Conservation (phyloP, 2,113 vertebrate species). For the Lutjanus erythropterus region DNA sequence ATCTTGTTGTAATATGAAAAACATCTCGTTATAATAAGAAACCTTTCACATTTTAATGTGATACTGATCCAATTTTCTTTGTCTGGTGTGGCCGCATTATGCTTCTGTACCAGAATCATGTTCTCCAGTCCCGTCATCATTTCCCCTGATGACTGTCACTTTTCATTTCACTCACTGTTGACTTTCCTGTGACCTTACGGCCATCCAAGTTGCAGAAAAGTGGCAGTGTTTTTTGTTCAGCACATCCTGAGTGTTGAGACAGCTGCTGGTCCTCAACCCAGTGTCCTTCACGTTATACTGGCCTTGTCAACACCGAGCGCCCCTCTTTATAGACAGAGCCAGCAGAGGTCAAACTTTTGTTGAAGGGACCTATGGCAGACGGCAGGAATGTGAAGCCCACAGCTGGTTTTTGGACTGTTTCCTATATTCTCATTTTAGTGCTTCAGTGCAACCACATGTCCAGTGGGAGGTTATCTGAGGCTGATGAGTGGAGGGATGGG, state of each 20-base stretch:
- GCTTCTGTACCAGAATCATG: too few relatives aligned
- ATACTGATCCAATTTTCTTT: too few relatives aligned
- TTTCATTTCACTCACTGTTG: slow-evolving; percentile 54
- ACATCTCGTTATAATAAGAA: too few relatives aligned
- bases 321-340: slow-evolving; percentile 59
- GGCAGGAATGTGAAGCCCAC: slow-evolving; percentile 68
- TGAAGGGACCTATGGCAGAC: slow-evolving; percentile 46
- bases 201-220: slow-evolving; percentile 29
- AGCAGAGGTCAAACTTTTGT: slow-evolving; percentile 70
- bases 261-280: slow-evolving; percentile 76
- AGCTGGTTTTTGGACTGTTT: slow-evolving; percentile 49
- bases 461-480: slow-evolving; percentile 27
- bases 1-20: too few relatives aligned
- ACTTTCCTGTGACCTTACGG: slow-evolving; percentile 46
- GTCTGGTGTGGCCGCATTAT: too few relatives aligned
- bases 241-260: slow-evolving; percentile 77
- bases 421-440: background rate
- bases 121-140: too few relatives aligned
- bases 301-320: slow-evolving; percentile 60
- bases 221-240: slow-evolving; percentile 52
- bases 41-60: too few relatives aligned
- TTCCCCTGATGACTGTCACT: slow-evolving; percentile 34
- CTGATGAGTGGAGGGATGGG: slow-evolving; percentile 19
- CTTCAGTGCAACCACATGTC: slow-evolving; percentile 14
- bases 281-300: slow-evolving; percentile 47